Conservation (phyloP, 92 coral and sea anemone genomes). For the Nematostella vectensis region DNA sequence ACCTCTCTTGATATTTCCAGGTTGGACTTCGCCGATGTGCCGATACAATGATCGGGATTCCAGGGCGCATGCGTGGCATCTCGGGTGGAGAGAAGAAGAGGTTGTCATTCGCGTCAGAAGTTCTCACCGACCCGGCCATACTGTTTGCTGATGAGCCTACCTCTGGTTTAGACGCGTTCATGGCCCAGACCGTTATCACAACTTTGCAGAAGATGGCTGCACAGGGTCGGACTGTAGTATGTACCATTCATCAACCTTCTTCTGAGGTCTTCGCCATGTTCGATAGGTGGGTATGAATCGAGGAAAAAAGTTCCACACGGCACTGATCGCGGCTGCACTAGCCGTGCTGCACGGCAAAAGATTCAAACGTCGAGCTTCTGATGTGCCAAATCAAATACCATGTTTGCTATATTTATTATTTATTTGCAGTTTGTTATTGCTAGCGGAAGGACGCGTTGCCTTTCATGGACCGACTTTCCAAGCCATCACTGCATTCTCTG, state of each 20-base stretch:
- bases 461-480: constrained; percentile 60
- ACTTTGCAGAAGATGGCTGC: constrained; percentile 65
- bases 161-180: constrained; percentile 76
- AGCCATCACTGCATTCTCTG: constrained; percentile 49
- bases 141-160: constrained; percentile 86
- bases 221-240: constrained; percentile 63
- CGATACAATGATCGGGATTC: constrained; percentile 70
- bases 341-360: too few species aligned
- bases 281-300: constrained; percentile 59
- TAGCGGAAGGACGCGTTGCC: constrained; percentile 70
- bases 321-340: neutral
- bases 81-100: constrained; percentile 86
- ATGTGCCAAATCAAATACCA: too few species aligned
- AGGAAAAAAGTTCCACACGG: neutral
- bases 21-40: constrained; percentile 68
- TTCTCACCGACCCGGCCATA: constrained; percentile 68
- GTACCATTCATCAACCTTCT: constrained; percentile 86
- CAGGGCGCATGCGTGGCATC: constrained; percentile 67
- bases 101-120: constrained; percentile 78
- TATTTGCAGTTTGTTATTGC: constrained; percentile 36
- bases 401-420: too few species aligned
- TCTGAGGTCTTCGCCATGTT: constrained; percentile 87
- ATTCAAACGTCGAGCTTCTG: too few species aligned
- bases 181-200: constrained; percentile 75
- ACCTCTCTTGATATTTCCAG: constrained; percentile 12